A percentile compares a stretch with the other conserved stretches of the same genome.
phyloP scores from a whole-genome alignment of 2,113 vertebrate species.

The Buteo buteo region DNA sequence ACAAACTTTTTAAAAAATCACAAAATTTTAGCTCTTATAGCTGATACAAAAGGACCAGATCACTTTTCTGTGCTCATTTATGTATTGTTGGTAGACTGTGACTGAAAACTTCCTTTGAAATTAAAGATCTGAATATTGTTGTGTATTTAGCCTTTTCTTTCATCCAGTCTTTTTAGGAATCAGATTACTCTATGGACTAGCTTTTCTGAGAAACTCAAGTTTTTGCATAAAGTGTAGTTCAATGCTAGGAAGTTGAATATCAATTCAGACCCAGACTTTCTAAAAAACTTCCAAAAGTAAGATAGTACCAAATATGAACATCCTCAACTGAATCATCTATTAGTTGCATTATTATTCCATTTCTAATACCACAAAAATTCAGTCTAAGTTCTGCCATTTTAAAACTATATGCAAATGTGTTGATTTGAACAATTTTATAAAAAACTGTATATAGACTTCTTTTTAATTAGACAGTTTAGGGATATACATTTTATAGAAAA shows the following conservation, averaged over 20 bases:
- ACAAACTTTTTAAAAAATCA: neutral
- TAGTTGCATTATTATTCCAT: neutral
- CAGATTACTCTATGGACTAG: neutral
- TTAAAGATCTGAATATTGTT: neutral
- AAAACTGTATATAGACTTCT: neutral
- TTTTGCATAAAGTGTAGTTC: neutral
- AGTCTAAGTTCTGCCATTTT: neutral
- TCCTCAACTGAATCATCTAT: neutral
- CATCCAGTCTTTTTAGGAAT: neutral
- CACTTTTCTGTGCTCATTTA: neutral
- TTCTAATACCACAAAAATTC: neutral
- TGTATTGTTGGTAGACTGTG: neutral
- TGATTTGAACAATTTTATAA: neutral
- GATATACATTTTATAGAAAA: neutral
- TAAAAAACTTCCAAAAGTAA: neutral
- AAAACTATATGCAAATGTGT: neutral
- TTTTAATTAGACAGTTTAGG: neutral
- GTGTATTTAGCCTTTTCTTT: constrained; percentile 10
- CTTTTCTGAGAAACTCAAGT: neutral
- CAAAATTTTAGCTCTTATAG: neutral
- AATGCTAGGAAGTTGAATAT: neutral
- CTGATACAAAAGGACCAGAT: neutral
- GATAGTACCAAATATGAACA: neutral
- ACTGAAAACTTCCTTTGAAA: constrained; percentile 27
- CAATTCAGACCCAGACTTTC: neutral